Conservation (phyloP, 1,140 invertebrate species). For the Pemphigus obesinymphae region DNA sequence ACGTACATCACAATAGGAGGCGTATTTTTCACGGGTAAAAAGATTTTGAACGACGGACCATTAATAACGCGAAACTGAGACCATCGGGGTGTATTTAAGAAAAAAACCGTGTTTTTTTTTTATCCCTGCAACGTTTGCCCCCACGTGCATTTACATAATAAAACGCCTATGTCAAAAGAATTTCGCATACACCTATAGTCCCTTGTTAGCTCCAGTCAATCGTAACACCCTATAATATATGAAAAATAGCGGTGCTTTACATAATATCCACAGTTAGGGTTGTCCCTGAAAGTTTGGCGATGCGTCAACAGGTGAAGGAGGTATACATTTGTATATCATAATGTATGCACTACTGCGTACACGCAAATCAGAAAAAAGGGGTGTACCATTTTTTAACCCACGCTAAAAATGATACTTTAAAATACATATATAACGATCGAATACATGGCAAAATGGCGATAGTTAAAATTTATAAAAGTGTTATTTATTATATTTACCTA, state of each 20-base stretch:
- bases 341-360: not conserved
- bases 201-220: conserved; percentile 16
- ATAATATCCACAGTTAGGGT: not conserved
- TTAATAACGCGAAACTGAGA: conserved; percentile 30
- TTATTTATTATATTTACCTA: no score
- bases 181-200: not conserved
- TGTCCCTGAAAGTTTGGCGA: not conserved
- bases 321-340: not conserved
- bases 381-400: conserved; percentile 26
- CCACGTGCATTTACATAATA: conserved; percentile 3
- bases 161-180: conserved; percentile 20
- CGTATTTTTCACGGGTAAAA: conserved; percentile 25
- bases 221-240: not conserved
- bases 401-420: conserved; percentile 8
- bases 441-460: not conserved
- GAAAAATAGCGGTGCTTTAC: no score
- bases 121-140: not conserved
- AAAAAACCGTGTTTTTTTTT: conserved; percentile 14
- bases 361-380: conserved; percentile 27
- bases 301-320: conserved; percentile 27
- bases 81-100: not conserved
- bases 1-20: conserved; percentile 20
- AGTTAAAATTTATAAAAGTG: not conserved
- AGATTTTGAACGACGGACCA: conserved; percentile 28
- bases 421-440: not conserved